Conservation (phyloP, 37 sponge, comb jelly and placozoan genomes). For the Eunapius fragilis region DNA sequence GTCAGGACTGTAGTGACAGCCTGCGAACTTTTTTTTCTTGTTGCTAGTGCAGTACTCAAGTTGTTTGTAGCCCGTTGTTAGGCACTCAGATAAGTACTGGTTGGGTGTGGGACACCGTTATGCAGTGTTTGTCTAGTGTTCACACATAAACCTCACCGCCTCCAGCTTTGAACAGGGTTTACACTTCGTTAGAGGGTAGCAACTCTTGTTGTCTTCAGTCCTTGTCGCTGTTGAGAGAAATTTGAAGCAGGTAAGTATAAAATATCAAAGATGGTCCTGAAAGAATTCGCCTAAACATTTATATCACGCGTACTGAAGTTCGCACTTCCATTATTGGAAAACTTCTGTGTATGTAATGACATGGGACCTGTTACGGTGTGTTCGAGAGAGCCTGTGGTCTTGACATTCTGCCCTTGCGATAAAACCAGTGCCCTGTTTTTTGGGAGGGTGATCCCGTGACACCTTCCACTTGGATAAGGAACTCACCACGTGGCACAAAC, state of each 20-base stretch:
- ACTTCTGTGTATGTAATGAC: not conserved
- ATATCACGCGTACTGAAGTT: not conserved
- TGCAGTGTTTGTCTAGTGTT: not conserved
- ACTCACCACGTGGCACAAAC: not conserved
- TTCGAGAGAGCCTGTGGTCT: not conserved
- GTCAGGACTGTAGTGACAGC: slow-evolving; percentile 49
- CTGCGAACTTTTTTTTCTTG: slow-evolving; percentile 21
- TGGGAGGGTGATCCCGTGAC: not conserved
- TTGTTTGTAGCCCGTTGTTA: slow-evolving; percentile 51
- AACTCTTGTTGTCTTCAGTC: slow-evolving; percentile 3
- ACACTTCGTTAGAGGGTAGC: slow-evolving; percentile 32
- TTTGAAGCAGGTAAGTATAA: not conserved
- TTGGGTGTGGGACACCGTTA: slow-evolving; percentile 12
- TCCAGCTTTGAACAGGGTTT: slow-evolving; percentile 53
- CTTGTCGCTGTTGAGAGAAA: not conserved
- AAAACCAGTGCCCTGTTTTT: not conserved
- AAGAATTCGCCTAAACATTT: not conserved
- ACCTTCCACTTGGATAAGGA: not conserved
- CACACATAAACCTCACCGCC: slow-evolving; percentile 9
- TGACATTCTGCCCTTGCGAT: not conserved
- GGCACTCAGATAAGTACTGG: slow-evolving; percentile 16
- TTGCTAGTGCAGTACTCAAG: slow-evolving; percentile 21
- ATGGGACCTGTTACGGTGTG: not conserved
- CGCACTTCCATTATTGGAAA: not conserved
- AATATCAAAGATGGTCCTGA: not conserved